phyloP scores from a whole-genome alignment of 2,888 invertebrate genomes.

The Archips xylosteana region DNA sequence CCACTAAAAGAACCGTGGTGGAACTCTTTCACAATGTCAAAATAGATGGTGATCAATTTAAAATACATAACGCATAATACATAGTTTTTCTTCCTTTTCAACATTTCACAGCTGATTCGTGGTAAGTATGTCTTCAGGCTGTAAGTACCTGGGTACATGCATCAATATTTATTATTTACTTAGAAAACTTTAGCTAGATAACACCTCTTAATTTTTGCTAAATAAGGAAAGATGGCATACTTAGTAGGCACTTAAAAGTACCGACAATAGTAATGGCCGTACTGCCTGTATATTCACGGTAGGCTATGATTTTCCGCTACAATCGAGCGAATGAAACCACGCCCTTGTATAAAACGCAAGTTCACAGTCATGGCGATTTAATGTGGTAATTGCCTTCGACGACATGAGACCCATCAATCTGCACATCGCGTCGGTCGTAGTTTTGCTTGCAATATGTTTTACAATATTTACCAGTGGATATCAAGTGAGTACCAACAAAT shows the following conservation, averaged over 20 bases:
- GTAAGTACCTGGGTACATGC: background rate
- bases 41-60: background rate
- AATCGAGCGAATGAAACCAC: slow-evolving; percentile 64
- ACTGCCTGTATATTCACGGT: slow-evolving; percentile 60
- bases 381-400: slow-evolving; percentile 59
- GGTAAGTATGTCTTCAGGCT: too few relatives aligned
- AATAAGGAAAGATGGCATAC: slow-evolving; percentile 4
- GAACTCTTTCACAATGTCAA: too few relatives aligned
- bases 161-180: background rate
- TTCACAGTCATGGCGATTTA: slow-evolving; percentile 78
- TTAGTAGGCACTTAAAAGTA: slow-evolving; percentile 1
- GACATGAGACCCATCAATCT: slow-evolving; percentile 65
- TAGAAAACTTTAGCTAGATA: background rate
- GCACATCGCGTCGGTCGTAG: slow-evolving; percentile 53
- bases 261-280: slow-evolving; percentile 29
- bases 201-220: background rate
- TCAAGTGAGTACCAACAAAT: slow-evolving; percentile 63
- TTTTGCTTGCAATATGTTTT: slow-evolving; percentile 56
- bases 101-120: too few relatives aligned
- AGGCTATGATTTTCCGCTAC: slow-evolving; percentile 69
- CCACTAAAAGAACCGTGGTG: too few relatives aligned
- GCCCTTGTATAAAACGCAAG: slow-evolving; percentile 81
- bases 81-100: too few relatives aligned
- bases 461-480: slow-evolving; percentile 54
- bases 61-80: too few relatives aligned